Percentiles rank a stretch among this genome's conserved stretches.
Conservation (phyloP, 2,797 vertebrate genomes). For the Sarcophilus harrisii region DNA sequence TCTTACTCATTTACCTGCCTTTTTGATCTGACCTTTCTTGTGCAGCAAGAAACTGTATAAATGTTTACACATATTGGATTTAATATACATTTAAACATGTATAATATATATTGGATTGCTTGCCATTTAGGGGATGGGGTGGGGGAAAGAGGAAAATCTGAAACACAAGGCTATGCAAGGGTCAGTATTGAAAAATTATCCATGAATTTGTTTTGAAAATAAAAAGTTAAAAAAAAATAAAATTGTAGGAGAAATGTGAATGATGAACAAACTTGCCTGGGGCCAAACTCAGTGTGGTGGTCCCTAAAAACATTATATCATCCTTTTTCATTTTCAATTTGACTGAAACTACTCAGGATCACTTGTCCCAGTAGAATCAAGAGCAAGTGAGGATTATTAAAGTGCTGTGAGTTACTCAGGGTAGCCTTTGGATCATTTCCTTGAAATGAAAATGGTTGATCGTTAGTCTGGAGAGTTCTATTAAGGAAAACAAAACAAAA, state of each 20-base stretch:
- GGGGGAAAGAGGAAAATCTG: no score
- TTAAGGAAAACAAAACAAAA: constrained; percentile 89
- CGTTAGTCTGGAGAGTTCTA: constrained; percentile 88
- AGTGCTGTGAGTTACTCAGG: constrained; percentile 78
- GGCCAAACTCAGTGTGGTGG: constrained; percentile 41
- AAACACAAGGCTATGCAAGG: no score
- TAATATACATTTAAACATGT: no score
- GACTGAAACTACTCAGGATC: constrained; percentile 75
- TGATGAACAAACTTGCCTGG: constrained; percentile 10
- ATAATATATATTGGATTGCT: no score
- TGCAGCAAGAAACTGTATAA: no score
- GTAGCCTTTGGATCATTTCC: constrained; percentile 86
- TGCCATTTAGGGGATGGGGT: no score
- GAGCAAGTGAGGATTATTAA: constrained; percentile 73
- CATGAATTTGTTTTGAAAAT: no score
- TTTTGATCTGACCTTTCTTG: no score
- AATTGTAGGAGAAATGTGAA: not conserved
- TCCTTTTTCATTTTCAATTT: constrained; percentile 77
- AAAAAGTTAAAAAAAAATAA: not conserved
- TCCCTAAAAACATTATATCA: constrained; percentile 74
- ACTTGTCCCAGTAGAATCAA: constrained; percentile 74
- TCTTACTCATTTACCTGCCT: no score
- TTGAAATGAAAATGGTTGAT: constrained; percentile 86
- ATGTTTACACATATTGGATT: no score
- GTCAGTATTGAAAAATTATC: no score